Conservation (phyloP, 2,888 invertebrate genomes). For the Xestia ashworthii region DNA sequence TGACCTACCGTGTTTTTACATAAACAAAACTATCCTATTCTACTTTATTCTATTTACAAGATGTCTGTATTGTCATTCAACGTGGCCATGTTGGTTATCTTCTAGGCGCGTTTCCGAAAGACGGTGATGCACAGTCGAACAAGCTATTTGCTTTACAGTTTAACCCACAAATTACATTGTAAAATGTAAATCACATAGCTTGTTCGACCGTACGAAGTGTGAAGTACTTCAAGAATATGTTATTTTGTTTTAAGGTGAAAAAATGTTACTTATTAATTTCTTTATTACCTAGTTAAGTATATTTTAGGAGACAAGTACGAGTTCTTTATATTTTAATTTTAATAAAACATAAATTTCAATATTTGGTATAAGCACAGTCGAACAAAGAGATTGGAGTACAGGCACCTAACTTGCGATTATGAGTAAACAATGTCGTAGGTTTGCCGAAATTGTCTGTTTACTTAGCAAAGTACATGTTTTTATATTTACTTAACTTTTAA, state of each 20-base stretch:
- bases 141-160: too few species aligned
- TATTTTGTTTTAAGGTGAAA: neutral
- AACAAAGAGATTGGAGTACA: neutral
- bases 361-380: neutral
- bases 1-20: too few species aligned
- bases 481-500: neutral
- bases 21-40: too few species aligned
- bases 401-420: neutral
- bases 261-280: neutral
- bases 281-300: neutral
- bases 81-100: neutral
- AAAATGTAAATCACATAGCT: too few species aligned
- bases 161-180: too few species aligned
- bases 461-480: neutral
- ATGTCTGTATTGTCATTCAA: neutral
- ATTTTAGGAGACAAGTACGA: neutral
- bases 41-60: too few species aligned
- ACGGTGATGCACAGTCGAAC: too few species aligned
- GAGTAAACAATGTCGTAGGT: neutral
- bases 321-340: neutral
- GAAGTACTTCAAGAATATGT: neutral
- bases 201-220: too few species aligned
- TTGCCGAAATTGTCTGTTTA: neutral
- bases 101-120: neutral
- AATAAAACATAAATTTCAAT: neutral